Evolutionary conservation across 2,888 invertebrate species (phyloP), one percentile per base, ranked within the genome.

Genomic region (Argyra leucocephala): DNA sequence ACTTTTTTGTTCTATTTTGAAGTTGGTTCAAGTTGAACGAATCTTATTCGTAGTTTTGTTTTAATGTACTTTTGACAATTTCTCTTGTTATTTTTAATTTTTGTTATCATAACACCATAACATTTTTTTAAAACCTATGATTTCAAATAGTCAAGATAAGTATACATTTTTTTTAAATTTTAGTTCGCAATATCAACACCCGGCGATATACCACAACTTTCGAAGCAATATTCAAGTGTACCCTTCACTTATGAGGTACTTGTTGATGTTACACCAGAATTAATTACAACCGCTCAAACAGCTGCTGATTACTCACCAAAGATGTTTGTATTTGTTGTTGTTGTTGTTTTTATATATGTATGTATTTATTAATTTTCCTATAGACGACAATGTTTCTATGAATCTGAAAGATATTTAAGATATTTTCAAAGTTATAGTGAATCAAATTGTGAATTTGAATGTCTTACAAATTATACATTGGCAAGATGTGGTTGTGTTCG

Each of bases 381-480:
- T 24, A 66, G 84, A 65, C 81, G 86, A 48, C 83, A 84, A 71
- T 87, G 86, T 72, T 86, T 82, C 76, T 86, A 86, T 73, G 83
- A 84, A 61, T 76, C 75, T 62, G 87, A 87, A 71, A 80, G 85
- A 26, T 80, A 82, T 69, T 78, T 87, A 61, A 77, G 78, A 57
- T 86, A 82, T 74, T 87, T 82, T 74, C 83, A 83, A 74, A 81
- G 83, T 31, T 87, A 87, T 76, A 86, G 86, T 1, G 86, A 87
- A 74, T 81, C 83, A 59, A 87, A 86, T 76, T 87, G 87, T 72
- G 84, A 86, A 72, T 81, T 85, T 72, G 87, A 87, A 76, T 87
- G 87, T 70, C 76, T 86, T 58, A 80, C 86, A 1, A 86, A 87
- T 76, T 85, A 81, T 69, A 87, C 86, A 0, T 76, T 82, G 65